Conservation (phyloP, 2,797 vertebrate genomes). For the Eulemur albifrons region DNA sequence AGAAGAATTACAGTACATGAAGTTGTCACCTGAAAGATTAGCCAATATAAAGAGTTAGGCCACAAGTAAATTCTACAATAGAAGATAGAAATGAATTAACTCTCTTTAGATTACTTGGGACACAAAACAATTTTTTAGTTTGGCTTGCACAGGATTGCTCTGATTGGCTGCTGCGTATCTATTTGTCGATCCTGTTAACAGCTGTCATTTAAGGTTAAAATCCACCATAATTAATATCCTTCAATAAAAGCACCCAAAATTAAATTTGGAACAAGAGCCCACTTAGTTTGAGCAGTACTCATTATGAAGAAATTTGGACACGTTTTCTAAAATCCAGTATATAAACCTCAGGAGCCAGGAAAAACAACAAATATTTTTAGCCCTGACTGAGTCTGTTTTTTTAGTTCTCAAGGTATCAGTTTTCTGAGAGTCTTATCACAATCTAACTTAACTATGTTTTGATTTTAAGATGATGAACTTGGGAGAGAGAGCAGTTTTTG, state of each 20-base stretch:
- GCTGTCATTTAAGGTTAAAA: constrained; percentile 22
- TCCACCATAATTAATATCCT: constrained; percentile 49
- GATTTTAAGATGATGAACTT: constrained; percentile 38
- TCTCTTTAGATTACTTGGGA: not conserved
- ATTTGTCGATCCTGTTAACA: constrained; percentile 23
- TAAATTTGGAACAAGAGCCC: constrained; percentile 30
- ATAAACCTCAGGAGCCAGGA: constrained; percentile 3
- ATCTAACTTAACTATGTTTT: not conserved
- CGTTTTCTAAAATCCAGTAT: not conserved
- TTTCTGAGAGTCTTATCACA: constrained; percentile 48
- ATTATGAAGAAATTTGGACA: constrained; percentile 34
- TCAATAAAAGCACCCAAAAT: constrained; percentile 59
- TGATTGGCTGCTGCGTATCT: not conserved
- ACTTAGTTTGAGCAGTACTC: constrained; percentile 12
- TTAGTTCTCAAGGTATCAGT: constrained; percentile 46
- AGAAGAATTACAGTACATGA: constrained; percentile 6
- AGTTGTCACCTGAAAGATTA: not conserved
- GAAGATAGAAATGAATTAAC: constrained; percentile 41
- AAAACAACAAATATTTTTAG: constrained; percentile 54
- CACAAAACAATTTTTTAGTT: not conserved
- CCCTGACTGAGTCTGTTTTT: constrained; percentile 21
- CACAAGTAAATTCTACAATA: constrained; percentile 12
- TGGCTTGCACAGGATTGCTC: not conserved
- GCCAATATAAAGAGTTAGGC: not conserved
- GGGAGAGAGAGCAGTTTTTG: not conserved